phyloP scores from a whole-genome alignment of 2,113 vertebrate genomes.

The Muntiacus muntjak region DNA sequence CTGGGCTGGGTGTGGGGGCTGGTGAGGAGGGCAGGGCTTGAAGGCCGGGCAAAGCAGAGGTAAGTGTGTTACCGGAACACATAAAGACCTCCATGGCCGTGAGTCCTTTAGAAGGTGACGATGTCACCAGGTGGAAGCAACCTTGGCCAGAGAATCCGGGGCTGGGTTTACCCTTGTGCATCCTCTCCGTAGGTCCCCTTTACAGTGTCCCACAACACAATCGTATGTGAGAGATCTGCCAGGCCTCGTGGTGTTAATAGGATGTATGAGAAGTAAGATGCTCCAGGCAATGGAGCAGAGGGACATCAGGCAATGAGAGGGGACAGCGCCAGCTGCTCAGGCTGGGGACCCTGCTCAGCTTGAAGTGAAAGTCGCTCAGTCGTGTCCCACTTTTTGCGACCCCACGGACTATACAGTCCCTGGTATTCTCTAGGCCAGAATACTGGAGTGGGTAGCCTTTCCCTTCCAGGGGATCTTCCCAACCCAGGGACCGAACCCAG shows the following conservation, averaged over 20 bases:
- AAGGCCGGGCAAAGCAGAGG: neutral
- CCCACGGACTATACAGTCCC: neutral
- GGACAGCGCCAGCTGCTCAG: neutral
- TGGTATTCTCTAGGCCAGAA: neutral
- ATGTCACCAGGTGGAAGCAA: neutral
- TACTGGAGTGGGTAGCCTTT: neutral
- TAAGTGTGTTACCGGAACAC: neutral
- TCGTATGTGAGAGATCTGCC: rapidly evolving
- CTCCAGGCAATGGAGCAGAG: neutral
- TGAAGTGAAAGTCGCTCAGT: neutral
- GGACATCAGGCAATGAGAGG: neutral
- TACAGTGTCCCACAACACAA: neutral
- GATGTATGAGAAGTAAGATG: neutral
- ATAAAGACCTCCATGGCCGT: neutral
- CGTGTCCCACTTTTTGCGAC: rapidly evolving
- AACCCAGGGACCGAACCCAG: neutral
- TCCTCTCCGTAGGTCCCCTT: neutral
- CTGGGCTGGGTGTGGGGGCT: neutral
- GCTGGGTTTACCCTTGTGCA: neutral
- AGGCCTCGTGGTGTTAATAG: neutral
- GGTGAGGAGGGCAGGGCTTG: neutral
- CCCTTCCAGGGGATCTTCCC: neutral
- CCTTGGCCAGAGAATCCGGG: neutral
- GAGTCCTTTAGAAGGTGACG: neutral
- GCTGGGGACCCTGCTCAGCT: neutral